phyloP scores from a whole-genome alignment of 2,113 vertebrate species.

The Henicopernis longicauda region DNA sequence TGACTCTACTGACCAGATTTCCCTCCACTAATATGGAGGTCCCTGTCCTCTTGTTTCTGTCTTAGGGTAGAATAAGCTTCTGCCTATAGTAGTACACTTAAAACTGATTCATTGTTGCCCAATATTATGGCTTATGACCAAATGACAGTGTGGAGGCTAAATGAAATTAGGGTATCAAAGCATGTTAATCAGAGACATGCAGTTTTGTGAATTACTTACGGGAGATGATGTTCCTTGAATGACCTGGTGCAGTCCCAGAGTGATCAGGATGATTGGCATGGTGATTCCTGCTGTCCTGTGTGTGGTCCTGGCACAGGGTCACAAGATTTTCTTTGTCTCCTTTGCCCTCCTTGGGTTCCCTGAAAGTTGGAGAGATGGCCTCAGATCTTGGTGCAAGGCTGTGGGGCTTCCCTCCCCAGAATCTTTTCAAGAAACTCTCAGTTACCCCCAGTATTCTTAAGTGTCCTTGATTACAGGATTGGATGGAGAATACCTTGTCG shows the following conservation, averaged over 20 bases:
- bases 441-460: background rate
- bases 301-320: background rate
- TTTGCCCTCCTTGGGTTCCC: background rate
- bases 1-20: background rate
- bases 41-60: accelerated
- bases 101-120: background rate
- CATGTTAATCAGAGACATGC: background rate
- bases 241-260: background rate
- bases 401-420: background rate
- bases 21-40: background rate
- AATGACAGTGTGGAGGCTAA: background rate
- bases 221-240: background rate
- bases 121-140: background rate
- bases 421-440: background rate
- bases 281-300: background rate
- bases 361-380: background rate
- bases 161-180: background rate
- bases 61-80: background rate
- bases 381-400: background rate
- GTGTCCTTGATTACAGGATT: background rate
- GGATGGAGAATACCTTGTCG: background rate
- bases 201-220: background rate
- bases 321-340: background rate
- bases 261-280: accelerated
- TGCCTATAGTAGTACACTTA: background rate